Conservation (phyloP, 2,888 invertebrate species). For the Noctuana brunneofusca region DNA sequence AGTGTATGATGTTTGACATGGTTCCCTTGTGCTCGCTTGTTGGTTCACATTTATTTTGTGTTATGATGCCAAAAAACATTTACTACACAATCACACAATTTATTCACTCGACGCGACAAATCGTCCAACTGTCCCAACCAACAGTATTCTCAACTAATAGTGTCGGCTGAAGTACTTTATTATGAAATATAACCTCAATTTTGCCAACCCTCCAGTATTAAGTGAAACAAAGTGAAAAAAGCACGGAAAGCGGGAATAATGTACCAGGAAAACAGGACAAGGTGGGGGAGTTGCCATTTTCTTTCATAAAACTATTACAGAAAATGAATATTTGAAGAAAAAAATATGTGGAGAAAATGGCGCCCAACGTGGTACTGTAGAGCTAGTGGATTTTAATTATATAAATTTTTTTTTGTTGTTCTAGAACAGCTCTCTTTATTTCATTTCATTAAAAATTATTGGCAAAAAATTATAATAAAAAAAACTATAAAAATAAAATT, state of each 20-base stretch:
- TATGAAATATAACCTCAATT: constrained; percentile 24
- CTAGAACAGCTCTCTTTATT: no score
- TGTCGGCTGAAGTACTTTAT: constrained; percentile 6
- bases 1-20: no score
- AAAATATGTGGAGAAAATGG: neutral
- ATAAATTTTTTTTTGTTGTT: no score
- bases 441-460: no score
- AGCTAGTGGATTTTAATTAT: no score
- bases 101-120: neutral
- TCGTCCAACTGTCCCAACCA: constrained; percentile 11
- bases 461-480: no score
- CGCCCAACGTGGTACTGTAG: constrained; percentile 8
- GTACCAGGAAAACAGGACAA: constrained; percentile 26
- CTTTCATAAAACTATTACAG: constrained; percentile 30
- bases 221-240: constrained; percentile 25
- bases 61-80: neutral
- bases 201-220: neutral
- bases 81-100: neutral
- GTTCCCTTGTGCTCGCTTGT: no score
- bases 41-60: neutral
- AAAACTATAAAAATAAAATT: no score
- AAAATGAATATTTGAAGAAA: constrained; percentile 10
- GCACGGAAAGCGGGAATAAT: constrained; percentile 26
- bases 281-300: constrained; percentile 12
- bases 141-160: constrained; percentile 11